Evolutionary conservation across 2,888 invertebrate species (phyloP).

Genomic region (Chrysolina americana): DNA sequence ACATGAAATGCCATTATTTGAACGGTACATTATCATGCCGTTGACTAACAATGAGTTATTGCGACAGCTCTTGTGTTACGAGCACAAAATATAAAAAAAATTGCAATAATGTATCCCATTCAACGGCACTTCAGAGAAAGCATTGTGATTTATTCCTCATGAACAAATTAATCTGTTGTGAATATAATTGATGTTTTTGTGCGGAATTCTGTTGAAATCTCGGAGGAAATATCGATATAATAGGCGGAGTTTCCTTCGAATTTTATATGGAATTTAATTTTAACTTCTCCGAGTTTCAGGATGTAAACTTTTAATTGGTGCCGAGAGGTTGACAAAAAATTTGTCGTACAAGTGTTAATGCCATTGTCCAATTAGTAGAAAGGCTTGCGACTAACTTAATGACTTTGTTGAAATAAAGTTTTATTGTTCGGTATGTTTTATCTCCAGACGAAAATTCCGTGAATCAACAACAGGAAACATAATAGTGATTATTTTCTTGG

Average conservation of each 20-base stretch:
- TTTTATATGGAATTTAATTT: conserved; percentile 39
- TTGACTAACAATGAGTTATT: conserved; percentile 36
- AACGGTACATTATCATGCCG: conserved; percentile 26
- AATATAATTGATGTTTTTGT: conserved; percentile 11
- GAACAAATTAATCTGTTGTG: conserved; percentile 11
- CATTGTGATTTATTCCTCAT: not conserved
- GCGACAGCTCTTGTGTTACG: conserved; percentile 21
- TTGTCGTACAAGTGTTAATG: conserved; percentile 44
- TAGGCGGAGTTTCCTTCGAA: conserved; percentile 1
- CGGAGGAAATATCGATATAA: conserved; percentile 9
- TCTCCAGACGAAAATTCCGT: conserved; percentile 7
- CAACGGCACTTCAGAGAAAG: not conserved
- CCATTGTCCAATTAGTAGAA: conserved; percentile 36
- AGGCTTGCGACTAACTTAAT: conserved; percentile 33
- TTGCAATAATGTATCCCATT: conserved; percentile 2
- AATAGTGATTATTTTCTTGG: not conserved
- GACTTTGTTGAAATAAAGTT: conserved; percentile 36
- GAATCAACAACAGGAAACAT: conserved; percentile 3
- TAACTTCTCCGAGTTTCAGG: conserved; percentile 33
- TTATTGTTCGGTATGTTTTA: conserved; percentile 34
- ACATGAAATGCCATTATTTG: conserved; percentile 34
- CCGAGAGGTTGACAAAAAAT: conserved; percentile 40
- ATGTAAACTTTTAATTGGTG: conserved; percentile 44
- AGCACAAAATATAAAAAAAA: not conserved
- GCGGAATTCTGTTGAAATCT: not conserved